Percentiles rank a stretch among this genome's conserved stretches.
Conservation (phyloP, 2,113 vertebrate species). For the Cacatua alba region DNA sequence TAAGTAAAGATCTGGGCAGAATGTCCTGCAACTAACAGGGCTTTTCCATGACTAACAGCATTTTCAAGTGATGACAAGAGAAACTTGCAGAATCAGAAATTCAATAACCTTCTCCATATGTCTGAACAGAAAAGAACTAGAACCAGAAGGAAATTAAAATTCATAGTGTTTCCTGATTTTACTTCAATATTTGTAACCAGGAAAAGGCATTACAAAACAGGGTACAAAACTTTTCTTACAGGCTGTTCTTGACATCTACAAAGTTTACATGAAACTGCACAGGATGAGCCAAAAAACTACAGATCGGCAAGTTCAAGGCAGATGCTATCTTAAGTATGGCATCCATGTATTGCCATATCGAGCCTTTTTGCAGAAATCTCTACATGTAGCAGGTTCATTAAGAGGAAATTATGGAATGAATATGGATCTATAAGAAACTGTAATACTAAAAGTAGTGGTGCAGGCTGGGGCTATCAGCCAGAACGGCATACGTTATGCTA, state of each 20-base stretch:
- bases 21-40: not conserved
- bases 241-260: conserved; percentile 42
- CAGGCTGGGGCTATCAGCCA: not conserved
- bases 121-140: conserved; percentile 42
- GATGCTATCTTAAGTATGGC: conserved; percentile 44
- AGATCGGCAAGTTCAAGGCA: conserved; percentile 56
- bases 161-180: conserved; percentile 52
- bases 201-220: conserved; percentile 46
- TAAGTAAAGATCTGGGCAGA: not conserved
- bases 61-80: conserved; percentile 32
- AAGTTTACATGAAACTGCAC: conserved; percentile 36
- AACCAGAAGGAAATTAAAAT: conserved; percentile 67
- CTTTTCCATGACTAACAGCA: not conserved
- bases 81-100: conserved; percentile 47
- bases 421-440: not conserved
- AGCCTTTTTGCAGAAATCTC: conserved; percentile 63
- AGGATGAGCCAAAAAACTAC: conserved; percentile 52
- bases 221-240: conserved; percentile 48
- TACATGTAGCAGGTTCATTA: conserved; percentile 42
- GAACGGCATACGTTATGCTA: not conserved
- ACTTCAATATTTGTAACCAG: conserved; percentile 51
- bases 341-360: conserved; percentile 51
- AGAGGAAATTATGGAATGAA: conserved; percentile 51
- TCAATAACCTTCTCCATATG: conserved; percentile 52
- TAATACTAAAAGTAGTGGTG: not conserved